These are phyloP conservation scores for Macrostomum lignano DNA, from an alignment of 1,140 invertebrate genomes.

Conservation along the genomic window DNA sequence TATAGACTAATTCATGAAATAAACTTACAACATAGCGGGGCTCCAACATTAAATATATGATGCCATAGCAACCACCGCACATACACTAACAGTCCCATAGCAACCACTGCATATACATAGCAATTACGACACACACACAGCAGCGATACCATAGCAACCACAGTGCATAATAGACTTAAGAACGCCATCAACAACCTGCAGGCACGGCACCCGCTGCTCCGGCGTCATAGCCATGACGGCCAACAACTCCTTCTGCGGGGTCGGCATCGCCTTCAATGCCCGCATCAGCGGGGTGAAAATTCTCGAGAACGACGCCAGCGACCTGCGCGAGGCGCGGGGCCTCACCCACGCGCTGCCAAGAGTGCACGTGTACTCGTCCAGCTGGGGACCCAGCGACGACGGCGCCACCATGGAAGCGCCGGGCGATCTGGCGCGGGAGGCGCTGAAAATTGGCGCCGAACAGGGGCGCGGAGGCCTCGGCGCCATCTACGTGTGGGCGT, in stretches of 20 bases:
- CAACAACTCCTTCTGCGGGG: slow-evolving; percentile 76
- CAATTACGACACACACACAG: too few species aligned
- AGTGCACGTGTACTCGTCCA: slow-evolving; percentile 88
- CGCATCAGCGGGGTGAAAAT: slow-evolving; percentile 47
- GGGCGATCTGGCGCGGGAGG: slow-evolving; percentile 42
- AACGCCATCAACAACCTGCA: too few species aligned
- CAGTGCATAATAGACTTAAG: too few species aligned
- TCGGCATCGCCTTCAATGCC: slow-evolving; percentile 74
- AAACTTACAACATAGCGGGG: too few species aligned
- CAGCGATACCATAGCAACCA: too few species aligned
- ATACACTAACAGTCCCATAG: too few species aligned
- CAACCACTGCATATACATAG: too few species aligned
- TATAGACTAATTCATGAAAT: too few species aligned
- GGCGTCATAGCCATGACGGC: slow-evolving; percentile 90
- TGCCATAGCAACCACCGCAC: too few species aligned
- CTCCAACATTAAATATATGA: too few species aligned
- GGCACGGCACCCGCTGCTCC: slow-evolving; percentile 85
- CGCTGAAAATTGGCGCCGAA: slow-evolving; percentile 44
- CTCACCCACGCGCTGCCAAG: slow-evolving; percentile 71
- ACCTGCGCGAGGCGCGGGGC: slow-evolving; percentile 77
- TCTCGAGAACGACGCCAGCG: slow-evolving; percentile 68
- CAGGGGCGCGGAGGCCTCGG: slow-evolving; percentile 22
- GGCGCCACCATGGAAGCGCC: slow-evolving; percentile 59
- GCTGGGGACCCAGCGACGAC: slow-evolving; percentile 61
- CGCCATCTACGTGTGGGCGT: slow-evolving; percentile 28